phyloP scores from a whole-genome alignment of 2,888 invertebrate genomes.

The Netelia inedita region DNA sequence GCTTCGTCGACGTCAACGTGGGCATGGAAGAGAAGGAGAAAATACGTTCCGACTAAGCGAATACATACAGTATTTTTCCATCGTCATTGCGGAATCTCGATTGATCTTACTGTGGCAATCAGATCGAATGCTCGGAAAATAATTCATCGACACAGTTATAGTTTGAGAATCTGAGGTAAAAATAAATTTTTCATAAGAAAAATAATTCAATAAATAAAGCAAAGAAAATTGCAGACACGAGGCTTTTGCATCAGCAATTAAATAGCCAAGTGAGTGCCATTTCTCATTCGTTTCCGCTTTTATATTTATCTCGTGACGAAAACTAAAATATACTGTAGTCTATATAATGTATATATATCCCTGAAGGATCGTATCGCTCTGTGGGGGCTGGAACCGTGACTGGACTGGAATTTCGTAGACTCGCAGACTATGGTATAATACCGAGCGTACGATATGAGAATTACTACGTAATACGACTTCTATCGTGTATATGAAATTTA shows the following conservation, averaged over 20 bases:
- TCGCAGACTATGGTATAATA: slow-evolving; percentile 50
- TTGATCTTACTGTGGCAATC: background rate
- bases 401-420: slow-evolving; percentile 47
- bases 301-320: slow-evolving; percentile 52
- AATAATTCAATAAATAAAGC: background rate
- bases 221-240: slow-evolving; percentile 19
- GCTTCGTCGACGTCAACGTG: background rate
- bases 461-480: slow-evolving; percentile 48
- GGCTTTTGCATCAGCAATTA: slow-evolving; percentile 38
- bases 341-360: background rate
- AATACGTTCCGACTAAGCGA: background rate
- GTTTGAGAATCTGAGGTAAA: background rate
- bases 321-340: slow-evolving; percentile 26
- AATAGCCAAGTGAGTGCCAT: slow-evolving; percentile 32
- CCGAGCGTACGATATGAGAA: slow-evolving; percentile 48
- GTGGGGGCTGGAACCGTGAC: slow-evolving; percentile 58
- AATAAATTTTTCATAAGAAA: background rate
- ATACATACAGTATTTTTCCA: slow-evolving; percentile 5
- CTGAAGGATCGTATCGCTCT: slow-evolving; percentile 52
- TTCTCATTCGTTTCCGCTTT: slow-evolving; percentile 54
- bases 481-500: slow-evolving; percentile 26
- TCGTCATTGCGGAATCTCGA: no score
- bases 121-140: no score
- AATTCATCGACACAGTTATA: background rate
- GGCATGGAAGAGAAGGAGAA: background rate